These are phyloP conservation scores for Sciurus vulgaris DNA, from an alignment of 2,797 vertebrate species.

Conservation along the genomic window DNA sequence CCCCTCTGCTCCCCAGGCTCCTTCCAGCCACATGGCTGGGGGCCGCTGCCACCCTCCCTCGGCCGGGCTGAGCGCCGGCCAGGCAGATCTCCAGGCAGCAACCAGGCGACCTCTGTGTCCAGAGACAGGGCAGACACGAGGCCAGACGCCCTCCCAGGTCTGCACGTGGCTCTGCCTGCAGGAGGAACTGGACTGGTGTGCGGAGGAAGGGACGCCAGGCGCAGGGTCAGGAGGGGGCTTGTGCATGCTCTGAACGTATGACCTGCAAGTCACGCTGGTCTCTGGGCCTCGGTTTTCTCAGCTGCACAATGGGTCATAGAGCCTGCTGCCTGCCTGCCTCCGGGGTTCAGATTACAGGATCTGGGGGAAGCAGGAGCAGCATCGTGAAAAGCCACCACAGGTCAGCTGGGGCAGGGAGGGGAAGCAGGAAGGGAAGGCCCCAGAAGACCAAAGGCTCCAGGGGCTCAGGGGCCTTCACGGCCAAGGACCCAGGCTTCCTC, in stretches of 20 bases:
- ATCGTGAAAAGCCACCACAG: background rate
- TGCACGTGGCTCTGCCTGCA: background rate
- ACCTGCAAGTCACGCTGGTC: background rate
- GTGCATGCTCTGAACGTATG: background rate
- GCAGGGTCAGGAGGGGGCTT: background rate
- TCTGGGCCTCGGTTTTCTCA: background rate
- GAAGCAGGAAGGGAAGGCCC: background rate
- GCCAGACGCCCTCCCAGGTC: background rate
- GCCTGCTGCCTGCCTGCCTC: background rate
- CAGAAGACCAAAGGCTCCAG: background rate
- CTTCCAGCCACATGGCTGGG: accelerated
- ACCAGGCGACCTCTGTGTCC: background rate
- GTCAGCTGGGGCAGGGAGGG: background rate
- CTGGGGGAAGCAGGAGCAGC: background rate
- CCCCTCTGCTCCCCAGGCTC: background rate
- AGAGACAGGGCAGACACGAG: background rate
- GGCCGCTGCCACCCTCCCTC: background rate
- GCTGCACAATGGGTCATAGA: background rate
- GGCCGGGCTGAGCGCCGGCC: background rate
- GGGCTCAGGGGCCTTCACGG: background rate
- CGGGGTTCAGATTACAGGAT: background rate
- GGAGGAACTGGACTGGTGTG: background rate
- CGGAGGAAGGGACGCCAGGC: background rate
- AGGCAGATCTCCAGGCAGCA: background rate
- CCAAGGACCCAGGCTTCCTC: background rate